These are phyloP conservation scores for Pseudopleuronectes americanus DNA, from an alignment of 2,797 vertebrate genomes.

Conservation along the genomic window DNA sequence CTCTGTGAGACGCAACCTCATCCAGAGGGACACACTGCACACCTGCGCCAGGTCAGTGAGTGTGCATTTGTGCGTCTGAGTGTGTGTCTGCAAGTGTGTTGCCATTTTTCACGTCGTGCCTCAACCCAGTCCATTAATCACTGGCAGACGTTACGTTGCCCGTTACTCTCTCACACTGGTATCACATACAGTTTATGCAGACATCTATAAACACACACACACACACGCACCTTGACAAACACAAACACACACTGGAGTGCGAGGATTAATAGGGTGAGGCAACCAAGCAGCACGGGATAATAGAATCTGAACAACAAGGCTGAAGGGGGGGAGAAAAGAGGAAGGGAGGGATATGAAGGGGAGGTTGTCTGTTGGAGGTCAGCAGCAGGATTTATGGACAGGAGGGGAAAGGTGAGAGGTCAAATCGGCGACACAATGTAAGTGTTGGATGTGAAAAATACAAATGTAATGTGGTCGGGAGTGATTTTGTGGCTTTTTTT, in stretches of 20 bases:
- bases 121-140: constrained; percentile 65
- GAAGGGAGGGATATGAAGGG: constrained; percentile 26
- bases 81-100: not conserved
- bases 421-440: constrained; percentile 28
- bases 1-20: constrained; percentile 18
- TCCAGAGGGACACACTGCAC: constrained; percentile 1
- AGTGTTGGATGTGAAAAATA: constrained; percentile 10
- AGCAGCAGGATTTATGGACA: constrained; percentile 21
- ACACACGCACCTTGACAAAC: constrained; percentile 28
- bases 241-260: constrained; percentile 34
- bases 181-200: constrained; percentile 33
- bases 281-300: constrained; percentile 67
- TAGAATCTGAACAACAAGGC: constrained; percentile 70
- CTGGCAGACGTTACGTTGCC: constrained; percentile 37
- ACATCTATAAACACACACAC: constrained; percentile 26
- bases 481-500: constrained; percentile 15
- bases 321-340: constrained; percentile 35
- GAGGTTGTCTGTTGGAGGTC: constrained; percentile 26
- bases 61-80: not conserved
- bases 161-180: constrained; percentile 34
- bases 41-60: constrained; percentile 27
- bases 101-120: constrained; percentile 47
- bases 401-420: constrained; percentile 24
- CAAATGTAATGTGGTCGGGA: constrained; percentile 5
- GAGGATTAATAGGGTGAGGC: constrained; percentile 65